Conservation (phyloP, 2,888 invertebrate genomes). For the Drosophila leonis region DNA sequence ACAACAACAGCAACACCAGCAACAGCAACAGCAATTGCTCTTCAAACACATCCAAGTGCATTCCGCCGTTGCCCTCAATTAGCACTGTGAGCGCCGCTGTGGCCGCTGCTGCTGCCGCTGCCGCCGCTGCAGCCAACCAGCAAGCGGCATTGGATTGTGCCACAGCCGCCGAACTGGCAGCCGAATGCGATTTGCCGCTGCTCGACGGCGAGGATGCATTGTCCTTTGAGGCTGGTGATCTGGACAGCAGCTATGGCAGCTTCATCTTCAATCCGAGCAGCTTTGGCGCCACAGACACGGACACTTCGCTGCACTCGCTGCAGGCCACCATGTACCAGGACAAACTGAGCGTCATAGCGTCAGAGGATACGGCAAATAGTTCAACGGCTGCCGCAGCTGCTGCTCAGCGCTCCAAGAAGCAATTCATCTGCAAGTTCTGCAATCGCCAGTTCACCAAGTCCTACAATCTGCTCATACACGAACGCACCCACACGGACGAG, state of each 20-base stretch:
- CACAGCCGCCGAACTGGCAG: conserved; percentile 87
- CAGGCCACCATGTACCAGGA: conserved; percentile 85
- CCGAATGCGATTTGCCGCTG: conserved; percentile 89
- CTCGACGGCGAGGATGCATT: conserved; percentile 91
- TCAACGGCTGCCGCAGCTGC: conserved; percentile 66
- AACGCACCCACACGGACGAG: conserved; percentile 98
- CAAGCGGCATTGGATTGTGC: conserved; percentile 83
- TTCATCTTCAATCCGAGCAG: conserved; percentile 88
- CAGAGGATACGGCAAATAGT: conserved; percentile 44
- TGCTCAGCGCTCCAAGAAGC: conserved; percentile 94
- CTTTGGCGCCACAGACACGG: conserved; percentile 64
- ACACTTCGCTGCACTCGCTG: conserved; percentile 73
- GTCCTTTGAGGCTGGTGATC: conserved; percentile 86
- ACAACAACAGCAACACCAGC: conserved; percentile 11
- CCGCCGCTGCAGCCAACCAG: conserved; percentile 86
- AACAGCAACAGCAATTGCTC: conserved; percentile 26
- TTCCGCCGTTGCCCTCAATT: conserved; percentile 86
- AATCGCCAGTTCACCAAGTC: conserved; percentile 99
- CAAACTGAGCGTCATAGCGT: conserved; percentile 76
- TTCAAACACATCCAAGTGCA: conserved; percentile 48
- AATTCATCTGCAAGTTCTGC: conserved; percentile 99
- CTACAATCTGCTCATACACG: conserved; percentile 97
- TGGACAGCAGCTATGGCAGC: conserved; percentile 90
- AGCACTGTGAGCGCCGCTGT: conserved; percentile 84
- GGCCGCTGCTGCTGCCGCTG: conserved; percentile 86